Evolutionary conservation across 2,797 vertebrate genomes (phyloP).

Genomic region (Manis pentadactyla): DNA sequence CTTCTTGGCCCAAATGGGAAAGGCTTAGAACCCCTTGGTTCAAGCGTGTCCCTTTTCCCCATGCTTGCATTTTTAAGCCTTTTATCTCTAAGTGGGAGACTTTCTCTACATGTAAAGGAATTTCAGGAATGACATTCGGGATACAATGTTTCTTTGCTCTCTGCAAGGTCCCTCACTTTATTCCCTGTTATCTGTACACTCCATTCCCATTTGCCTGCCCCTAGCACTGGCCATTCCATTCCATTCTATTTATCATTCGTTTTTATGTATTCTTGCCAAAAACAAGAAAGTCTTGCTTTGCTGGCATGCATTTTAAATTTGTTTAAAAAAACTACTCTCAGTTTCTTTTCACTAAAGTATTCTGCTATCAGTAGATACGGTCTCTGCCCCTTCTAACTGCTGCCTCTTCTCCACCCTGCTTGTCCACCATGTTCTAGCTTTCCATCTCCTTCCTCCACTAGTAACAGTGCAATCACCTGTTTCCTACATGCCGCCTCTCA

Average conservation of each 20-base stretch:
- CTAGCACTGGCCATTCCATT: not conserved
- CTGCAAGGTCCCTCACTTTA: not conserved
- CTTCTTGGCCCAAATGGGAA: not conserved
- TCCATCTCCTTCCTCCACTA: not conserved
- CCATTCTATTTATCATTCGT: not conserved
- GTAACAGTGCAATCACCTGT: not conserved
- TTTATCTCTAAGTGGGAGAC: not conserved
- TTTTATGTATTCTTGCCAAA: not conserved
- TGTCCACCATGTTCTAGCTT: not conserved
- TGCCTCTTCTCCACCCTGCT: not conserved
- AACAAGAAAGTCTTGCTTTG: not conserved
- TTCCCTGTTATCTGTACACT: not conserved
- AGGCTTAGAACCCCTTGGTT: not conserved
- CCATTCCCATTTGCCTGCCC: not conserved
- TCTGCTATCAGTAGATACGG: not conserved
- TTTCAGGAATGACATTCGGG: not conserved
- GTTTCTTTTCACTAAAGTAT: not conserved
- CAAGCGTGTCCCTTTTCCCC: not conserved
- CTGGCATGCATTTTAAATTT: slow-evolving; percentile 19
- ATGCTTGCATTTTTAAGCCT: not conserved
- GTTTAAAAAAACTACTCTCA: not conserved
- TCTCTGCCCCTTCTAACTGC: not conserved
- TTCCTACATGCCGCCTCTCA: not conserved
- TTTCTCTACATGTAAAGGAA: slow-evolving; percentile 49
- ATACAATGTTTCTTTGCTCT: not conserved